phyloP scores from a whole-genome alignment of 1,140 invertebrate genomes.

The Pomacea maculata region DNA sequence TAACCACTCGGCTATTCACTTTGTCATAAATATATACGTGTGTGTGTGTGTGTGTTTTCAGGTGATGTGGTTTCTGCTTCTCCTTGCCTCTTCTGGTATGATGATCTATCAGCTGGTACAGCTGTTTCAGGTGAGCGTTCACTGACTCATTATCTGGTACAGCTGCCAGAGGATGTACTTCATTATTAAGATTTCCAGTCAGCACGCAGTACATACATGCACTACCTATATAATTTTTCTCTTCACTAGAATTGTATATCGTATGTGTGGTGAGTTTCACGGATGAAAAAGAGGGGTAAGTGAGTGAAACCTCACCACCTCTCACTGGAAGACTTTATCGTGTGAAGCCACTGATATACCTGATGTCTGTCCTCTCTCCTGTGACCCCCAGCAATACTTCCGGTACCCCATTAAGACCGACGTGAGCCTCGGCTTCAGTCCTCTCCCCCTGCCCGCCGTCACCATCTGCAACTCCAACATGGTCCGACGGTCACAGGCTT shows the following conservation, averaged over 20 bases:
- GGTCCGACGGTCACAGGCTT: background rate
- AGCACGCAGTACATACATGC: background rate
- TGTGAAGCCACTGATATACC: too few relatives aligned
- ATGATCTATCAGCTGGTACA: background rate
- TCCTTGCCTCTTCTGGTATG: background rate
- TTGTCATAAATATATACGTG: too few relatives aligned
- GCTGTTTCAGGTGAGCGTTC: background rate
- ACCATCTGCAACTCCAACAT: constrained; percentile 14
- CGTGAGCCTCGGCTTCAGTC: constrained; percentile 9
- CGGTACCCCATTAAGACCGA: background rate
- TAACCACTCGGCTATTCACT: too few relatives aligned
- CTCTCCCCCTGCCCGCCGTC: constrained; percentile 12
- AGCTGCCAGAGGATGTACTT: background rate
- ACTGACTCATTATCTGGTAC: too few relatives aligned
- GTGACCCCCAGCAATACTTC: background rate
- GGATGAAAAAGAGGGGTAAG: background rate
- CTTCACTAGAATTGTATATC: too few relatives aligned
- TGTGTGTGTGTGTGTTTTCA: background rate
- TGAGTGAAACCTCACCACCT: too few relatives aligned
- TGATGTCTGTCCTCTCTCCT: too few relatives aligned
- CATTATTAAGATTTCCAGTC: background rate
- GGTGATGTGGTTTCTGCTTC: background rate
- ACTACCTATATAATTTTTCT: background rate
- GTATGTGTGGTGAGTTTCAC: background rate
- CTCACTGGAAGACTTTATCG: too few relatives aligned